Conservation (phyloP, 1,140 invertebrate species). For the Pteromalus puparum region DNA sequence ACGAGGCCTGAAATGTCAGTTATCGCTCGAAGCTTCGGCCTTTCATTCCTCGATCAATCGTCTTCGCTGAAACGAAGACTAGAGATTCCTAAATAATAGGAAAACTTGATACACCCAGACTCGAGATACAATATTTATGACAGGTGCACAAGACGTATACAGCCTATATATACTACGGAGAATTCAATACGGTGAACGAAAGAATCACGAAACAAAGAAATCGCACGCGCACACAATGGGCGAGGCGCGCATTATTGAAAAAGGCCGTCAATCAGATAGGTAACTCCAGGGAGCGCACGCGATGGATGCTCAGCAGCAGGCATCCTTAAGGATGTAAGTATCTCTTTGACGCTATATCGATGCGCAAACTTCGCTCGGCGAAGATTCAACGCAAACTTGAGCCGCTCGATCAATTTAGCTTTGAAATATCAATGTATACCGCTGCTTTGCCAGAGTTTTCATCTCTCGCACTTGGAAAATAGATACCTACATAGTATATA, state of each 20-base stretch:
- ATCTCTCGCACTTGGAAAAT: not conserved
- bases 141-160: no score
- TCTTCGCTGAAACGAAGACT: no score
- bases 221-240: not conserved
- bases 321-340: slow-evolving; percentile 50
- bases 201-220: not conserved
- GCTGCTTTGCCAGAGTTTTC: not conserved
- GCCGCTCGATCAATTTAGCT: slow-evolving; percentile 45
- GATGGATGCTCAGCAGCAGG: slow-evolving; percentile 25
- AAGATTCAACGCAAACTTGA: slow-evolving; percentile 44
- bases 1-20: not conserved
- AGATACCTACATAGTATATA: not conserved
- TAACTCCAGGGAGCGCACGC: slow-evolving; percentile 41
- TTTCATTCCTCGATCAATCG: no score
- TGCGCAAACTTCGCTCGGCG: slow-evolving; percentile 39
- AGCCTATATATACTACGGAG: not conserved
- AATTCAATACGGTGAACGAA: not conserved
- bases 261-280: slow-evolving; percentile 40
- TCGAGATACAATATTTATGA: no score
- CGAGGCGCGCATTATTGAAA: slow-evolving; percentile 18
- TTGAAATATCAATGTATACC: slow-evolving; percentile 16
- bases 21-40: no score
- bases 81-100: no score
- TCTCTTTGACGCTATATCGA: slow-evolving; percentile 51
- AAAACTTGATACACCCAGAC: no score